phyloP scores from a whole-genome alignment of 2,113 vertebrate genomes.

The Mungos mungo region DNA sequence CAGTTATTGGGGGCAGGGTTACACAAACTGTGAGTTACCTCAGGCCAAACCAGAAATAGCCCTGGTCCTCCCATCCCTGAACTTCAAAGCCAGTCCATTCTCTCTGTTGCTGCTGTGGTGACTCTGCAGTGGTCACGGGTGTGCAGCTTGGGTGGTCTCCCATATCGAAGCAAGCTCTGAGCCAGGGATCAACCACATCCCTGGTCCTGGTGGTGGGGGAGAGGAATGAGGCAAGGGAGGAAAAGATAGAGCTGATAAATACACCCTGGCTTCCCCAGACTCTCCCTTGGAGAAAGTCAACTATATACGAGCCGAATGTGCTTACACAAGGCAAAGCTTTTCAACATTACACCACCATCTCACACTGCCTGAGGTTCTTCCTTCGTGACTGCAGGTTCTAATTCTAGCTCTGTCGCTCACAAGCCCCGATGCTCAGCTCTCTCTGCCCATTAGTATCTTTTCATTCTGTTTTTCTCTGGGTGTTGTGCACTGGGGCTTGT shows the following conservation, averaged over 20 bases:
- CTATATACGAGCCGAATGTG: background rate
- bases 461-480: background rate
- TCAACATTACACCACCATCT: background rate
- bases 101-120: background rate
- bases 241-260: conserved; percentile 68
- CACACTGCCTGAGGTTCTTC: background rate
- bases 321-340: background rate
- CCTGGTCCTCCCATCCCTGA: background rate
- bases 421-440: background rate
- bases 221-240: background rate
- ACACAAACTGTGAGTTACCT: conserved; percentile 39
- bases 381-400: background rate
- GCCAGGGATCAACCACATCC: conserved; percentile 23
- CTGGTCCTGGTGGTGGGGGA: background rate
- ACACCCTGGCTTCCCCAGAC: background rate
- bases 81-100: conserved; percentile 68
- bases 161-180: background rate
- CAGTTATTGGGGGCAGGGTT: conserved; percentile 13
- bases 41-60: conserved; percentile 57
- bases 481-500: background rate
- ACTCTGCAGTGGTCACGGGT: conserved; percentile 30
- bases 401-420: background rate
- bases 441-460: background rate
- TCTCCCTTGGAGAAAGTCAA: conserved; percentile 24
- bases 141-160: conserved; percentile 52